Evolutionary conservation across 1,140 invertebrate species (phyloP).

Genomic region (Mylabris phalerata): DNA sequence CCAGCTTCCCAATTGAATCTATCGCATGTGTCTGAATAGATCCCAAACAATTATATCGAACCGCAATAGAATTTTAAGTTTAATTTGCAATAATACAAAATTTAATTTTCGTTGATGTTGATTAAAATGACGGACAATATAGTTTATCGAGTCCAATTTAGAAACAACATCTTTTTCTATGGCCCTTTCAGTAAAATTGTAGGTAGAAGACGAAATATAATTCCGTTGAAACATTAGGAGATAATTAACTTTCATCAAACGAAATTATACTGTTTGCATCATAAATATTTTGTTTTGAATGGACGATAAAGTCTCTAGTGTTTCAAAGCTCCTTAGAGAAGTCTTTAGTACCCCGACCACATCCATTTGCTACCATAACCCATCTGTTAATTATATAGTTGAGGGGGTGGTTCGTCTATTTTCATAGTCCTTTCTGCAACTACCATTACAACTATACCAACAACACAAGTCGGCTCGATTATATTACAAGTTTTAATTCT

Average conservation of each 20-base stretch:
- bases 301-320: slow-evolving; percentile 6
- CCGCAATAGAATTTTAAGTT: slow-evolving; percentile 12
- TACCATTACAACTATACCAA: too few relatives aligned
- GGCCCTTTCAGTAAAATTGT: background rate
- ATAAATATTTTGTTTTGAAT: slow-evolving; percentile 13
- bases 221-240: background rate
- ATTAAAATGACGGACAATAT: background rate
- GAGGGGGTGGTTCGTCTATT: too few relatives aligned
- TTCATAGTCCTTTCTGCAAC: too few relatives aligned
- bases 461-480: background rate
- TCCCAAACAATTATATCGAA: slow-evolving; percentile 10
- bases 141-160: background rate
- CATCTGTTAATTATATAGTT: slow-evolving; percentile 26
- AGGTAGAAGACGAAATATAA: background rate
- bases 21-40: slow-evolving; percentile 20
- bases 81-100: background rate
- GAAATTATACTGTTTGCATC: slow-evolving; percentile 4
- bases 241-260: slow-evolving; percentile 9
- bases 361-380: slow-evolving; percentile 28
- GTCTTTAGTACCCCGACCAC: slow-evolving; percentile 23
- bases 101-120: background rate
- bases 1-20: slow-evolving; percentile 20
- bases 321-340: slow-evolving; percentile 9
- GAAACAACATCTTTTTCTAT: background rate
- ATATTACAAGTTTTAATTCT: slow-evolving; percentile 11